phyloP scores from a whole-genome alignment of 2,797 vertebrate genomes.

The Gymnothorax reevesii region DNA sequence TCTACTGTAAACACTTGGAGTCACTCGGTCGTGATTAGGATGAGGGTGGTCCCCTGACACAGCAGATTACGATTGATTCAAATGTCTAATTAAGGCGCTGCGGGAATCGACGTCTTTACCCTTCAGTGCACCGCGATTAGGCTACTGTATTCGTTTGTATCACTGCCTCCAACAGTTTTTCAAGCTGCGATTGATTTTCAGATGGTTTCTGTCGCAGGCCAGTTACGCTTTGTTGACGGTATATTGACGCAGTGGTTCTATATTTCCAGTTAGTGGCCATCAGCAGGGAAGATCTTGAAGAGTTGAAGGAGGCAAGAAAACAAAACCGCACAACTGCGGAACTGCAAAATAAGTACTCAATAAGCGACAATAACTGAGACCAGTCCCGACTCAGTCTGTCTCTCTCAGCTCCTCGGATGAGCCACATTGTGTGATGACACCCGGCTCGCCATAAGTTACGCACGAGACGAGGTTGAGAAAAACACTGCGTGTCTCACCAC shows the following conservation, averaged over 20 bases:
- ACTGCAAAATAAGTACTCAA: not conserved
- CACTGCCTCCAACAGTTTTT: not conserved
- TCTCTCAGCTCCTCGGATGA: not conserved
- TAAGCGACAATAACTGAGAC: not conserved
- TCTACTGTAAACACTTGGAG: slow-evolving; percentile 36
- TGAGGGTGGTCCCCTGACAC: not conserved
- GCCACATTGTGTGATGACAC: not conserved
- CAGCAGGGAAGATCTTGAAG: not conserved
- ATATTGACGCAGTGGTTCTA: not conserved
- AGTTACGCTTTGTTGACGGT: not conserved
- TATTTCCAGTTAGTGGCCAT: not conserved
- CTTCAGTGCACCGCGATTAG: not conserved
- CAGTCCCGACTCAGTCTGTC: not conserved
- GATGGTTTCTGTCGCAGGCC: not conserved
- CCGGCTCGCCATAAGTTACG: not conserved
- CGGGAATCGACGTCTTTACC: not conserved
- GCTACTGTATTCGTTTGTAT: not conserved
- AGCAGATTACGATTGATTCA: not conserved
- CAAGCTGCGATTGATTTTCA: not conserved
- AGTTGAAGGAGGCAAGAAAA: not conserved
- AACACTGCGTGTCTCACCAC: not conserved
- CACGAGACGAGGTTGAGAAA: not conserved
- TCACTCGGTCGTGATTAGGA: slow-evolving; percentile 13
- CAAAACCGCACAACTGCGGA: not conserved
- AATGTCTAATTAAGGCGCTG: not conserved